These are phyloP conservation scores for Fopius arisanus DNA, from an alignment of 1,140 invertebrate genomes.

Conservation along the genomic window DNA sequence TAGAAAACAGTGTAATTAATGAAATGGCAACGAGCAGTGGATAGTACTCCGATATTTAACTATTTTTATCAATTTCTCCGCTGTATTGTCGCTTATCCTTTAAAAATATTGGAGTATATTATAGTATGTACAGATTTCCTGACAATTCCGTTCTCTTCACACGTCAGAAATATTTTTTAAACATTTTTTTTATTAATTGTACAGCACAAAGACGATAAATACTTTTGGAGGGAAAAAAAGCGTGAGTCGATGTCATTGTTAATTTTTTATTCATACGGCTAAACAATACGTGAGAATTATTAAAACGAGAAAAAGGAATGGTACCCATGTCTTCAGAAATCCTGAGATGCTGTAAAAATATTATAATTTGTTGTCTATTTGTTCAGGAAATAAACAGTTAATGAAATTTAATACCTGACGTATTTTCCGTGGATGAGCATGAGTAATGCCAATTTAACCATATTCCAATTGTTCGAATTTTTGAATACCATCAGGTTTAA, in stretches of 20 bases:
- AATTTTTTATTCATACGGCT: slow-evolving; percentile 27
- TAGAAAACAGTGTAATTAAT: slow-evolving; percentile 57
- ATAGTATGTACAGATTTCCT: no score
- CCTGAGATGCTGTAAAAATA: slow-evolving; percentile 72
- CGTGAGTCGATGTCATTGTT: background rate
- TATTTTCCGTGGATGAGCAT: slow-evolving; percentile 85
- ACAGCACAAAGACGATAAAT: no score
- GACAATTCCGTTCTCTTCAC: no score
- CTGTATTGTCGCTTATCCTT: no score
- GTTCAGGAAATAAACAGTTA: slow-evolving; percentile 20
- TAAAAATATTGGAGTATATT: no score
- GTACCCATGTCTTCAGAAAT: slow-evolving; percentile 89
- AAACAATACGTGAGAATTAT: slow-evolving; percentile 45
- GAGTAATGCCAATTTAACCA: slow-evolving; percentile 86
- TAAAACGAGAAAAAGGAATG: slow-evolving; percentile 75
- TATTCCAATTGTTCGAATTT: slow-evolving; percentile 85
- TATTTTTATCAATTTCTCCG: background rate
- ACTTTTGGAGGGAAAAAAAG: background rate
- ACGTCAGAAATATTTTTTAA: no score
- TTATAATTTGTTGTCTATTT: slow-evolving; percentile 26
- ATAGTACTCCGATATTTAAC: slow-evolving; percentile 4
- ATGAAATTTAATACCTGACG: slow-evolving; percentile 71
- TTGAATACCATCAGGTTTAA: slow-evolving; percentile 93
- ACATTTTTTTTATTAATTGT: no score
- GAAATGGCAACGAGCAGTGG: slow-evolving; percentile 53